phyloP scores from a whole-genome alignment of 2,113 vertebrate genomes.

The Setophaga coronata region DNA sequence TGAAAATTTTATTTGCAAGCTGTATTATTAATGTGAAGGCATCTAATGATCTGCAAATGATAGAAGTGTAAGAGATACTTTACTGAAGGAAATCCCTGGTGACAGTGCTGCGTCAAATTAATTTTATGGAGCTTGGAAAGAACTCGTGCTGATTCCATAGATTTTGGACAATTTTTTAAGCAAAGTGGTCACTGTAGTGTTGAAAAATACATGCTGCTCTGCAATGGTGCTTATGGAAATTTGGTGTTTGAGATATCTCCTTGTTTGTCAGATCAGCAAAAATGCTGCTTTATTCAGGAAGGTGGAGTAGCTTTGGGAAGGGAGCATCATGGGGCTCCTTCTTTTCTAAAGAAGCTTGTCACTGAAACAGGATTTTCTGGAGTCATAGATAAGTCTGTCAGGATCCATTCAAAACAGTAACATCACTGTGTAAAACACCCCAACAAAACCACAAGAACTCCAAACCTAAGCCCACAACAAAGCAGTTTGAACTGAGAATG shows the following conservation, averaged over 20 bases:
- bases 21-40: slow-evolving; percentile 20
- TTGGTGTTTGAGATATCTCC: neutral
- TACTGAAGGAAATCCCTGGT: neutral
- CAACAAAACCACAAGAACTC: neutral
- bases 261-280: neutral
- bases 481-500: neutral
- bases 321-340: neutral
- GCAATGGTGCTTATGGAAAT: neutral
- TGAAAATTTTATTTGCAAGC: slow-evolving; percentile 55
- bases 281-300: neutral
- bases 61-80: slow-evolving; percentile 9
- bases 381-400: neutral
- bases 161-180: neutral
- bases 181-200: neutral
- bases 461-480: neutral
- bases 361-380: neutral
- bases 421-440: neutral
- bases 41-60: slow-evolving; percentile 46
- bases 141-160: neutral
- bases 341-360: neutral
- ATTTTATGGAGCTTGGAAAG: neutral
- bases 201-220: neutral
- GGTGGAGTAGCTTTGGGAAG: neutral
- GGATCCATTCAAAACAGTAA: neutral
- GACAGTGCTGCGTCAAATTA: neutral